phyloP scores from a whole-genome alignment of 2,888 invertebrate species.

The Lasius fuliginosus region DNA sequence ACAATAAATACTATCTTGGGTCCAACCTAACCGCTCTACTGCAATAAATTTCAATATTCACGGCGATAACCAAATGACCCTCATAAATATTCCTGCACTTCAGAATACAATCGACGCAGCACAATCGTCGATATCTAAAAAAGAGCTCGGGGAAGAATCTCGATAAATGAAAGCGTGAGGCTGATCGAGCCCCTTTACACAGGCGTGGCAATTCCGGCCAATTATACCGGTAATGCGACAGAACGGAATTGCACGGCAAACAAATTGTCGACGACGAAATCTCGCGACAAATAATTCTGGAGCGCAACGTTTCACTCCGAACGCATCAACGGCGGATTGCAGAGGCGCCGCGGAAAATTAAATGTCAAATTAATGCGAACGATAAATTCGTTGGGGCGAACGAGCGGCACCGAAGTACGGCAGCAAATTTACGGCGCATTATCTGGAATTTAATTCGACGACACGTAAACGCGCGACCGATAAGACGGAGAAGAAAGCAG shows the following conservation, averaged over 20 bases:
- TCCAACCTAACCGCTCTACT: not conserved
- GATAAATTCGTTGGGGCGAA: conserved; percentile 69
- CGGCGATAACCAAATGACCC: conserved; percentile 9
- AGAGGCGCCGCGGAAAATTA: conserved; percentile 69
- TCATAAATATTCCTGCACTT: conserved; percentile 38
- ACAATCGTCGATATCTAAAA: conserved; percentile 35
- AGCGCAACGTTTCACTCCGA: conserved; percentile 60
- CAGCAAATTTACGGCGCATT: conserved; percentile 70
- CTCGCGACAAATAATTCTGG: conserved; percentile 69
- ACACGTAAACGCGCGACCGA: conserved; percentile 63
- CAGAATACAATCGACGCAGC: conserved; percentile 23
- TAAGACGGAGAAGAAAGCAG: conserved; percentile 51
- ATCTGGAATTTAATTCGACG: conserved; percentile 71
- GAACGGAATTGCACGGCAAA: conserved; percentile 68
- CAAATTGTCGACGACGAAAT: conserved; percentile 72
- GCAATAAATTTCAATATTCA: conserved; percentile 20
- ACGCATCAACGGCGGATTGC: conserved; percentile 36
- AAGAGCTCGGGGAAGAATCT: conserved; percentile 14
- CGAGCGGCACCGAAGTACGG: conserved; percentile 47
- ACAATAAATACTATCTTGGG: not conserved
- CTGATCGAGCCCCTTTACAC: conserved; percentile 3
- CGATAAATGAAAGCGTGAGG: conserved; percentile 32
- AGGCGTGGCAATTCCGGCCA: conserved; percentile 44
- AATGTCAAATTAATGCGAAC: conserved; percentile 74
- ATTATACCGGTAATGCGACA: conserved; percentile 62